phyloP scores from a whole-genome alignment of 2,797 vertebrate genomes.

The Jordanella pulchra region DNA sequence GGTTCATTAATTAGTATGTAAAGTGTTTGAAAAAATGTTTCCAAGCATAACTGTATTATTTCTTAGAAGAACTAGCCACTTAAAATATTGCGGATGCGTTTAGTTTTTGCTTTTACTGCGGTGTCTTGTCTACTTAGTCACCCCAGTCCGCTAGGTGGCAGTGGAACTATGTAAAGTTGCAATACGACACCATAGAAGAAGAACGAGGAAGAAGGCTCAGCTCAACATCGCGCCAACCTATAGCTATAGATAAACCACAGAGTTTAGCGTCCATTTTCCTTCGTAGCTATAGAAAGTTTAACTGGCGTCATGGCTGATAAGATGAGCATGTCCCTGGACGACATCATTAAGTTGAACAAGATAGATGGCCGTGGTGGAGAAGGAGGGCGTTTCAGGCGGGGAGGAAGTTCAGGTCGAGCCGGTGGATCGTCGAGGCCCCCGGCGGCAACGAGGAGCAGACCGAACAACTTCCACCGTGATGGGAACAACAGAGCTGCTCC shows the following conservation, averaged over 20 bases:
- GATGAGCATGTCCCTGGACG: conserved; percentile 93
- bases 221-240: conserved; percentile 47
- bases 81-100: background rate
- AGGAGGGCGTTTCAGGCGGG: conserved; percentile 67
- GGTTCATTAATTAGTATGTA: background rate
- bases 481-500: conserved; percentile 84
- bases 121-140: background rate
- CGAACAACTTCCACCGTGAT: conserved; percentile 71
- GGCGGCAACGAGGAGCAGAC: conserved; percentile 61
- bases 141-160: background rate
- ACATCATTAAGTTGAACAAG: conserved; percentile 90
- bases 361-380: conserved; percentile 81
- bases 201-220: background rate
- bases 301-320: conserved; percentile 83
- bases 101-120: too few species aligned
- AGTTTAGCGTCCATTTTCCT: conserved; percentile 10
- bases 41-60: background rate
- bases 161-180: background rate
- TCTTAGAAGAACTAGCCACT: background rate
- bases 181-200: background rate
- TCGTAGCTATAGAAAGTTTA: accelerated
- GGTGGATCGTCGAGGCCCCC: conserved; percentile 77
- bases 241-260: conserved; percentile 17
- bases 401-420: conserved; percentile 79
- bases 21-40: background rate